A percentile compares a stretch with the other conserved stretches of the same genome.
These are phyloP conservation scores for Nowickia ferox DNA, from an alignment of 2,888 invertebrate species.

Conservation along the genomic window DNA sequence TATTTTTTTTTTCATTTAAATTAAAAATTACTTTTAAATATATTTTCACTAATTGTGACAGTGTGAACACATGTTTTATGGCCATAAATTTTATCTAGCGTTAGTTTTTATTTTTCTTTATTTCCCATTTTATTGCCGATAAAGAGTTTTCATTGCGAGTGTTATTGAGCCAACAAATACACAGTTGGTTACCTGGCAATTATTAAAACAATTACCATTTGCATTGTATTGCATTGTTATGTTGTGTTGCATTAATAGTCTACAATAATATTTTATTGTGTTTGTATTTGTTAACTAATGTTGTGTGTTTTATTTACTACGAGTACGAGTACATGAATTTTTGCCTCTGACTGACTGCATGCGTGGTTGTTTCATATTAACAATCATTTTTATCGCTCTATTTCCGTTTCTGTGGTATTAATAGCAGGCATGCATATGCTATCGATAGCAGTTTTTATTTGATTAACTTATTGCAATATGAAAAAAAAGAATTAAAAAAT, in stretches of 20 bases:
- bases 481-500: too few relatives aligned
- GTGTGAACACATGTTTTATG: too few relatives aligned
- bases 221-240: neutral
- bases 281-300: neutral
- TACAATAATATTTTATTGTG: neutral
- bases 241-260: neutral
- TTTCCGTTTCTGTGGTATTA: too few relatives aligned
- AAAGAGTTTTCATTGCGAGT: neutral
- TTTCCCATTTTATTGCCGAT: neutral
- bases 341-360: neutral
- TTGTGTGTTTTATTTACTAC: neutral
- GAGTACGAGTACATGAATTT: too few relatives aligned
- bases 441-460: too few relatives aligned
- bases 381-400: too few relatives aligned
- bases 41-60: too few relatives aligned
- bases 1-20: too few relatives aligned
- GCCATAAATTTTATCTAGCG: too few relatives aligned
- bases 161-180: neutral
- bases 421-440: too few relatives aligned
- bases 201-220: slow-evolving; percentile 5
- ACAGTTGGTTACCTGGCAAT: neutral
- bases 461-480: too few relatives aligned
- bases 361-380: neutral
- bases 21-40: too few relatives aligned
- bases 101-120: neutral